phyloP scores from a whole-genome alignment of 2,113 vertebrate genomes.

The Cromileptes altivelis region DNA sequence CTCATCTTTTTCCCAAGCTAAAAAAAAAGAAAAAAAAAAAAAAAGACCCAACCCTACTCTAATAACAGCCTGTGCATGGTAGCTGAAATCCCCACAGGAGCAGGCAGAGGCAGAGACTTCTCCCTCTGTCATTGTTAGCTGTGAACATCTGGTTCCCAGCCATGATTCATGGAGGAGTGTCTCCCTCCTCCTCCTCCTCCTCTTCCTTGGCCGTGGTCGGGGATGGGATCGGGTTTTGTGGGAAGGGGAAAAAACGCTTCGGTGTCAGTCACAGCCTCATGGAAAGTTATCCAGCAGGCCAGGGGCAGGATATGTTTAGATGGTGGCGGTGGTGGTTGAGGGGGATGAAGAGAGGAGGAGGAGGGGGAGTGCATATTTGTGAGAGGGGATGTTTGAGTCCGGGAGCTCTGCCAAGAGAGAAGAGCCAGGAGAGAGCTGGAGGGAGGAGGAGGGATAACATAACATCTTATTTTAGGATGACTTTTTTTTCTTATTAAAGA shows the following conservation, averaged over 20 bases:
- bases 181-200: background rate
- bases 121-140: constrained; percentile 54
- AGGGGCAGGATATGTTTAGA: constrained; percentile 75
- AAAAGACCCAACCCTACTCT: constrained; percentile 6
- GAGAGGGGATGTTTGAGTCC: constrained; percentile 67
- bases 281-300: constrained; percentile 74
- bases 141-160: constrained; percentile 78
- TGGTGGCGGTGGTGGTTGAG: constrained; percentile 52
- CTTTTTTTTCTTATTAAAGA: background rate
- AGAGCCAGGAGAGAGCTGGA: background rate
- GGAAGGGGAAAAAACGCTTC: constrained; percentile 67
- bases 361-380: constrained; percentile 39
- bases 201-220: background rate
- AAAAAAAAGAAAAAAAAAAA: constrained; percentile 75
- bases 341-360: background rate
- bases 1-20: constrained; percentile 58
- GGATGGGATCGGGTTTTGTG: constrained; percentile 61
- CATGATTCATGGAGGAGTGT: constrained; percentile 57
- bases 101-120: constrained; percentile 13
- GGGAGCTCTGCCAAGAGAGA: constrained; percentile 56
- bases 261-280: constrained; percentile 74
- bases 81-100: constrained; percentile 44
- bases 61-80: constrained; percentile 66
- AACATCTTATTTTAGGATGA: constrained; percentile 2
- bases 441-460: constrained; percentile 10